phyloP scores from a whole-genome alignment of 2,888 invertebrate genomes.

The Aquatica leii region DNA sequence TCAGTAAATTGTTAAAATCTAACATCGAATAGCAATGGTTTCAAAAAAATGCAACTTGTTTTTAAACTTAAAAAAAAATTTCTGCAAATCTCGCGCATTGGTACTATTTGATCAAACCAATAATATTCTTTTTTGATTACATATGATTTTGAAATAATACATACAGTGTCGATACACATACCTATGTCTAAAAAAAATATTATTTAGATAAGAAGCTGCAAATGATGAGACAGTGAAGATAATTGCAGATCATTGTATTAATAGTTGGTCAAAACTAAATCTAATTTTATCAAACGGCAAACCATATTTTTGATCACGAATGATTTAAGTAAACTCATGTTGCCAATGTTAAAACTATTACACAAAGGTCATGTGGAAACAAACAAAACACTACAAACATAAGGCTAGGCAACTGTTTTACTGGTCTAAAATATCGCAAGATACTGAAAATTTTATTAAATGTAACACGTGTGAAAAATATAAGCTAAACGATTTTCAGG shows the following conservation, averaged over 20 bases:
- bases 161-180: no score
- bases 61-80: no score
- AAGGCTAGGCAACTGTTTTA: conserved; percentile 1
- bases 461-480: conserved; percentile 38
- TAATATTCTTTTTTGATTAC: no score
- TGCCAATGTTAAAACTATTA: neutral
- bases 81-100: no score
- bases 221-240: neutral
- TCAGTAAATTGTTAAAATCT: no score
- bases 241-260: neutral
- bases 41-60: no score
- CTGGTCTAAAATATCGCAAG: neutral
- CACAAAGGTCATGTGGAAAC: conserved; percentile 3
- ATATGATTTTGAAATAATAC: no score
- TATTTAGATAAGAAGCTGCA: neutral
- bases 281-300: neutral
- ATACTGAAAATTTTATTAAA: conserved; percentile 17
- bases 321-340: neutral
- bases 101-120: no score
- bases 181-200: no score
- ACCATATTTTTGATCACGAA: neutral
- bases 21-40: no score
- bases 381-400: neutral
- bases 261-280: neutral
- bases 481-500: conserved; percentile 32